Conservation (phyloP, 1,140 invertebrate genomes). For the Leguminivora glycinivorella region DNA sequence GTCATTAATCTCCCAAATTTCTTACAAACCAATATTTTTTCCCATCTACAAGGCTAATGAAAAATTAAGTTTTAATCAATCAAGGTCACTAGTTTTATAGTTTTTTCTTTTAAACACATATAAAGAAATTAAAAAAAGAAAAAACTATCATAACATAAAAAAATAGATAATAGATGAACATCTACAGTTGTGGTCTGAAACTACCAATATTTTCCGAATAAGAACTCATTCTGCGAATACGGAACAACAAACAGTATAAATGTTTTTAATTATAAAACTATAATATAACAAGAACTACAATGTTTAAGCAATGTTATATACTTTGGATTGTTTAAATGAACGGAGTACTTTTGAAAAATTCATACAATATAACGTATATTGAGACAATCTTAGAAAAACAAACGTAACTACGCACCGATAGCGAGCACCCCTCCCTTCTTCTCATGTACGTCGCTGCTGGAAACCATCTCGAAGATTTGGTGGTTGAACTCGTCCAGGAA, state of each 20-base stretch:
- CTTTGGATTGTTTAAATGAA: background rate
- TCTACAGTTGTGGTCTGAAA: too few species aligned
- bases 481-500: slow-evolving; percentile 98
- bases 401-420: slow-evolving; percentile 84
- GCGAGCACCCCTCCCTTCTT: slow-evolving; percentile 97
- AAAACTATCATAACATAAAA: too few species aligned
- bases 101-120: too few species aligned
- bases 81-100: too few species aligned
- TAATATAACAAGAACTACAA: background rate
- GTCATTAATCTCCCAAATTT: background rate
- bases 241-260: too few species aligned
- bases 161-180: too few species aligned
- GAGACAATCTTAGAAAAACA: background rate
- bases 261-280: slow-evolving; percentile 23
- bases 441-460: slow-evolving; percentile 94
- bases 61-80: too few species aligned
- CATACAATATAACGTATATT: background rate
- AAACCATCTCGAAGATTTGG: slow-evolving; percentile 97
- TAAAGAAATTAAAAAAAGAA: too few species aligned
- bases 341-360: background rate
- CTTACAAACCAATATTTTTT: too few species aligned
- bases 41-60: too few species aligned
- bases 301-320: background rate
- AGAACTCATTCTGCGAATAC: background rate
- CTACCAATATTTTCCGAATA: background rate